These are phyloP conservation scores for Danio kyathit DNA, from an alignment of 2,797 vertebrate genomes.

Conservation along the genomic window DNA sequence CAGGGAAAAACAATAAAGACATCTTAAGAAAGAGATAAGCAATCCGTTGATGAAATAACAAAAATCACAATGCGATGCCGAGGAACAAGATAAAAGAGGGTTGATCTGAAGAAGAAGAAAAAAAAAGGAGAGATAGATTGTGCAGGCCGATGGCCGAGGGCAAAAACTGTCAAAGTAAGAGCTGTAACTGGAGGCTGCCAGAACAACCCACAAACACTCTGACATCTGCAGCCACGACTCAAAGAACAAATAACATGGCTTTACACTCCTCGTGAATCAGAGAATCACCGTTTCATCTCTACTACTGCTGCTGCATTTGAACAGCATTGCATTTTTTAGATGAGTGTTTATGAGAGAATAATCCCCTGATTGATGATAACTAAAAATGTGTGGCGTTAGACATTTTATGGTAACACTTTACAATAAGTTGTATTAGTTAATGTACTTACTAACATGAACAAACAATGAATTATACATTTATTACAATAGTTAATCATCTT, in stretches of 20 bases:
- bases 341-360: too few species aligned
- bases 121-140: slow-evolving; percentile 41
- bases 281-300: neutral
- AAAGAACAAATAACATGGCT: slow-evolving; percentile 30
- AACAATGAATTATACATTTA: too few species aligned
- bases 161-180: slow-evolving; percentile 78
- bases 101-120: slow-evolving; percentile 16
- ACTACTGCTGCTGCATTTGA: neutral
- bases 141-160: slow-evolving; percentile 66
- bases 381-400: too few species aligned
- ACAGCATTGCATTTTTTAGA: too few species aligned
- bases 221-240: slow-evolving; percentile 62
- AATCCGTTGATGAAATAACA: slow-evolving; percentile 78
- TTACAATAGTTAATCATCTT: too few species aligned
- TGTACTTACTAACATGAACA: too few species aligned
- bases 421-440: too few species aligned
- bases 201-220: slow-evolving; percentile 73
- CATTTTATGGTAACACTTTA: too few species aligned
- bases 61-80: slow-evolving; percentile 70
- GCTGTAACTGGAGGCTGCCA: slow-evolving; percentile 78
- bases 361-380: too few species aligned
- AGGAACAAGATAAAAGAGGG: slow-evolving; percentile 58
- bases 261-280: slow-evolving; percentile 36
- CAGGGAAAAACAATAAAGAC: slow-evolving; percentile 17
- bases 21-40: slow-evolving; percentile 65